Evolutionary conservation across 2,797 vertebrate species (phyloP).

Genomic region (Malacoctenus gilli): DNA sequence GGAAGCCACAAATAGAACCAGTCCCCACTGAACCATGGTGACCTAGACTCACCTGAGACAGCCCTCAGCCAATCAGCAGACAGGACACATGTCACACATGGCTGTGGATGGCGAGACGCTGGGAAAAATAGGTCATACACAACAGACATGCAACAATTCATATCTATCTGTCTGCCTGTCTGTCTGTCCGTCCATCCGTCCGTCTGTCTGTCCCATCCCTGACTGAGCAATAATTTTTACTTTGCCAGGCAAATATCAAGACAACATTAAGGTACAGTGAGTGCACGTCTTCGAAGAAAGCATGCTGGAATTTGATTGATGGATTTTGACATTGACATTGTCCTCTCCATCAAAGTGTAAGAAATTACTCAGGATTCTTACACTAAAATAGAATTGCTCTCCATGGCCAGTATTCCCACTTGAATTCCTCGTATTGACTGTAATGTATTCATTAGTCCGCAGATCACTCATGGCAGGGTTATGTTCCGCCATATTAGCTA

Average conservation of each 20-base stretch:
- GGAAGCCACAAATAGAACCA: slow-evolving; percentile 62
- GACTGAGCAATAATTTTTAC: not conserved
- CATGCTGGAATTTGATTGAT: slow-evolving; percentile 51
- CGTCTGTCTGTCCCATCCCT: not conserved
- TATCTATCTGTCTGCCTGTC: not conserved
- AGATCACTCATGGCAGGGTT: slow-evolving; percentile 54
- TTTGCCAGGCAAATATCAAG: slow-evolving; percentile 12
- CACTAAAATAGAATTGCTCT: slow-evolving; percentile 45
- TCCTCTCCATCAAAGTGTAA: slow-evolving; percentile 60
- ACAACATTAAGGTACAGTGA: slow-evolving; percentile 22
- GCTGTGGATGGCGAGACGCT: slow-evolving; percentile 33
- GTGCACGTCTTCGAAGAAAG: slow-evolving; percentile 27
- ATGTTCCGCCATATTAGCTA: slow-evolving; percentile 54
- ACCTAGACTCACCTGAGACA: slow-evolving; percentile 59
- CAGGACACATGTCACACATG: slow-evolving; percentile 49
- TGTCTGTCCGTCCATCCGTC: slow-evolving; percentile 3
- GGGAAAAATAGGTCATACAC: slow-evolving; percentile 54
- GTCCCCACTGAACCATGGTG: slow-evolving; percentile 52
- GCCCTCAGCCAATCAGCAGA: slow-evolving; percentile 51
- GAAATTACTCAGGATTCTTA: slow-evolving; percentile 40
- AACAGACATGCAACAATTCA: slow-evolving; percentile 16
- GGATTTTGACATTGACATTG: slow-evolving; percentile 57
- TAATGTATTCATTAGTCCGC: slow-evolving; percentile 57
- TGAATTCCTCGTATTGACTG: slow-evolving; percentile 37
- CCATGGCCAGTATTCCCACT: slow-evolving; percentile 45